phyloP scores from a whole-genome alignment of 2,113 vertebrate species.

The Passer montanus region DNA sequence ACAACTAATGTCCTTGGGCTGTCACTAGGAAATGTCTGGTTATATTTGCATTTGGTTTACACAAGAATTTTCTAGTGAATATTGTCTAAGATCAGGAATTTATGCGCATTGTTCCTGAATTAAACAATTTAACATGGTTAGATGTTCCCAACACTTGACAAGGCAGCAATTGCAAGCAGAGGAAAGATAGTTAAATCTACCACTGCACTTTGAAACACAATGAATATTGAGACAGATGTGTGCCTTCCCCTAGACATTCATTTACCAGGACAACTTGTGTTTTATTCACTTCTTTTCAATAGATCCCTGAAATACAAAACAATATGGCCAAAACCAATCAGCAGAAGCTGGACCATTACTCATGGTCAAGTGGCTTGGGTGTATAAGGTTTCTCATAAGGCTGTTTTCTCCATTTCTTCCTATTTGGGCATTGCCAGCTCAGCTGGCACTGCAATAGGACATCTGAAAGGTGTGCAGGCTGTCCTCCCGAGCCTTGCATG shows the following conservation, averaged over 20 bases:
- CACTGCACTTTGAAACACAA: not conserved
- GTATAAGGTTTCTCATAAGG: not conserved
- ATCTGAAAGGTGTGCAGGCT: accelerated
- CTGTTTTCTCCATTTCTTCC: not conserved
- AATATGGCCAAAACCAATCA: not conserved
- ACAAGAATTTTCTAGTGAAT: not conserved
- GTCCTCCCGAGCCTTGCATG: not conserved
- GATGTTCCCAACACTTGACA: not conserved
- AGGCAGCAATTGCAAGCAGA: not conserved
- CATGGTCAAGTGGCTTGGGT: not conserved
- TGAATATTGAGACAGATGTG: not conserved
- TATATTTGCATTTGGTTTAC: not conserved
- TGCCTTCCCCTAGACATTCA: not conserved
- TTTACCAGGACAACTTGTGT: not conserved
- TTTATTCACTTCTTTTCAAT: not conserved
- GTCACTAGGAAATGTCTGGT: not conserved
- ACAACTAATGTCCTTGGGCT: not conserved
- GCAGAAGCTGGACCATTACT: not conserved
- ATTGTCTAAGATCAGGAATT: not conserved
- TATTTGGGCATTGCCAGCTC: accelerated
- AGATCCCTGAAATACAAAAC: not conserved
- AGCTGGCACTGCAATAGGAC: accelerated
- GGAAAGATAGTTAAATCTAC: not conserved
- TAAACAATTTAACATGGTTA: not conserved
- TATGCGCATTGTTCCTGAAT: not conserved